Base-by-base conservation (phyloP, 2,113 vertebrate species). In the Charadrius vociferus region DNA sequence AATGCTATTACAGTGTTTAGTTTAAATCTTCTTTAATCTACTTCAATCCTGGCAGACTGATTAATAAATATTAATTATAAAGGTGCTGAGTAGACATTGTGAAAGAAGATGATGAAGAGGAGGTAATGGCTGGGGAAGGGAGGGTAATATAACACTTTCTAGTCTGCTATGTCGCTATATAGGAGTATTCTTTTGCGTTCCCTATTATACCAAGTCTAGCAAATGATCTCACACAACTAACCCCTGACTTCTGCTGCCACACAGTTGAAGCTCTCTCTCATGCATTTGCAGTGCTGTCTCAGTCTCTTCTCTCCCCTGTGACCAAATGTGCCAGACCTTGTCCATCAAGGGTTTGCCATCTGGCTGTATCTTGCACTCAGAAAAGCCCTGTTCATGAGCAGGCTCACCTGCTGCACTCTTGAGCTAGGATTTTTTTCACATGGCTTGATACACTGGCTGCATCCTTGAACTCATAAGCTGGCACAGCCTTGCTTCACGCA, bases 61-160 rank as follows among this genome's bases (percentile, higher is more conserved):
- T 94, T 96, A 93, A 89, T 85, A 96, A 87, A 87, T 74, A 82
- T 87, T 94, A 95, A 96, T 91, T 94, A 96, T 75, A 94, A 94
- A 87, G n/a, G n/a, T 85, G 97, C 86, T 95, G 81, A 94, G 41
- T 89, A 66, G n/a, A 58, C 77, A 90, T 47, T 85, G 20, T 85
- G 70, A 81, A 81, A 79, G 47, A 74, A 88, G 61, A 92, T 29
- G 26, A 63, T 75, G 72, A 88, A 71, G 55, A 84, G 26, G 10
- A 75, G 52, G 27, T 39, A 88, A 83, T 77, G 71, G 23, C 63
- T 83, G 50, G 16, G 73, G 49, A 94, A 80, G 34, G 43, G 14
- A 87, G 16, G 14, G 47, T 55, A 52, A 37, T 7, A 7, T 14
- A 53, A 59, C 0, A 2, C 21, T 79, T 79, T 86, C 52, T 52